Conservation (phyloP, 2,797 vertebrate genomes). For the Tragelaphus eurycerus region DNA sequence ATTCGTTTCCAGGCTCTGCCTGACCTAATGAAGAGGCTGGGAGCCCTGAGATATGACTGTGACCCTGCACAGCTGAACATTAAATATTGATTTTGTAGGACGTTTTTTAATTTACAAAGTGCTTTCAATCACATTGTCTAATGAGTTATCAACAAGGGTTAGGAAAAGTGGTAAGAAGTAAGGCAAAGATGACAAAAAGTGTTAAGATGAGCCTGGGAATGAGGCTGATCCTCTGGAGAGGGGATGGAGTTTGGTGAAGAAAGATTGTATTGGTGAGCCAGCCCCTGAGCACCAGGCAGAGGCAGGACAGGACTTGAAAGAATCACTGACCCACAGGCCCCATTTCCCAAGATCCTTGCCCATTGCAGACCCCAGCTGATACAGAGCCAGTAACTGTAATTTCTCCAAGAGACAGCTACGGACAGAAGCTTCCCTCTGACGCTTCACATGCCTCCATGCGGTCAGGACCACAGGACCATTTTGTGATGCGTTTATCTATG, state of each 20-base stretch:
- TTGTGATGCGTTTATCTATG: background rate
- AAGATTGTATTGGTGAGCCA: background rate
- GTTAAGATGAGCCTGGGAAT: fast-evolving
- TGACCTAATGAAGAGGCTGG: background rate
- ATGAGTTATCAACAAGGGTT: background rate
- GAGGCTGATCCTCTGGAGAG: background rate
- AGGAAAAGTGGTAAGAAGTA: background rate
- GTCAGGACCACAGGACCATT: background rate
- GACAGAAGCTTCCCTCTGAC: background rate
- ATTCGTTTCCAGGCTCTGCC: background rate
- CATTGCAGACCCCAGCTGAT: background rate
- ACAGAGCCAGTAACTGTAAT: background rate
- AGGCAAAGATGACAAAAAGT: background rate
- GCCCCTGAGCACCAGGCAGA: background rate
- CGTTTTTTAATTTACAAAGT: background rate
- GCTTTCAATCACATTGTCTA: background rate
- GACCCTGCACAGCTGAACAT: background rate
- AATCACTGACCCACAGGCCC: background rate
- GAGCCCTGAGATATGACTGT: background rate
- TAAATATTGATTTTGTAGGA: background rate
- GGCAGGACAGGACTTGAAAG: no score
- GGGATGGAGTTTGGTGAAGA: background rate
- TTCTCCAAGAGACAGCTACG: background rate
- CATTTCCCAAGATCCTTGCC: background rate
- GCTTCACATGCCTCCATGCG: fast-evolving